These are phyloP conservation scores for Melangyna quadrimaculata DNA, from an alignment of 2,888 invertebrate species.

Conservation along the genomic window DNA sequence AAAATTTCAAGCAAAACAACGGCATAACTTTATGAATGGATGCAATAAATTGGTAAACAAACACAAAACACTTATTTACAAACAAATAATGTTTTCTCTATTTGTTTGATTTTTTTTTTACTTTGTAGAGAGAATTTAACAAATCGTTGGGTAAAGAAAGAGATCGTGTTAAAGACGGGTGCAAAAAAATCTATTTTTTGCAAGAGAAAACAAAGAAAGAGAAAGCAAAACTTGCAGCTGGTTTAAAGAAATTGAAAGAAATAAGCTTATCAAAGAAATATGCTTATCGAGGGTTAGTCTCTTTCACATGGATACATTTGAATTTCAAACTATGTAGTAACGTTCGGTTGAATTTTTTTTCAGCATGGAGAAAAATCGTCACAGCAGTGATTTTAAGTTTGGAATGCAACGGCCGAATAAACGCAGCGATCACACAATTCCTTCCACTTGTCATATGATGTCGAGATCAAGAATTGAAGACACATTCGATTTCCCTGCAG, in stretches of 20 bases:
- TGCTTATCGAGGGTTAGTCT: background rate
- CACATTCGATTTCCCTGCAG: background rate
- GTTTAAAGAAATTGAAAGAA: conserved; percentile 8
- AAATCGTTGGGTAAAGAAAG: conserved; percentile 14
- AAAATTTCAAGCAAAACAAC: conserved; percentile 74
- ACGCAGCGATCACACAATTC: background rate
- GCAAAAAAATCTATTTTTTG: background rate
- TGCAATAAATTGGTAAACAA: conserved; percentile 71
- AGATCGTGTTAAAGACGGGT: conserved; percentile 17
- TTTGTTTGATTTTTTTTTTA: background rate
- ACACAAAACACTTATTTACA: background rate
- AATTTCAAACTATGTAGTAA: background rate
- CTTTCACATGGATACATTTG: background rate
- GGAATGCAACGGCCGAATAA: background rate
- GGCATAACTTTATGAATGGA: conserved; percentile 69
- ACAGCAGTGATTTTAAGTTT: background rate
- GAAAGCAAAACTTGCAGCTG: background rate
- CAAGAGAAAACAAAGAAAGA: conserved; percentile 9
- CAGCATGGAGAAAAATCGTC: background rate
- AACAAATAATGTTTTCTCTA: background rate
- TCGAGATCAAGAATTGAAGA: background rate
- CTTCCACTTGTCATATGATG: background rate
- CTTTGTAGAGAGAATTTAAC: background rate
- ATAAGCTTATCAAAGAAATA: background rate
- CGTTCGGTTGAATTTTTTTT: background rate